These are phyloP conservation scores for Bradypodion pumilum DNA, from an alignment of 2,797 vertebrate genomes.

Conservation along the genomic window DNA sequence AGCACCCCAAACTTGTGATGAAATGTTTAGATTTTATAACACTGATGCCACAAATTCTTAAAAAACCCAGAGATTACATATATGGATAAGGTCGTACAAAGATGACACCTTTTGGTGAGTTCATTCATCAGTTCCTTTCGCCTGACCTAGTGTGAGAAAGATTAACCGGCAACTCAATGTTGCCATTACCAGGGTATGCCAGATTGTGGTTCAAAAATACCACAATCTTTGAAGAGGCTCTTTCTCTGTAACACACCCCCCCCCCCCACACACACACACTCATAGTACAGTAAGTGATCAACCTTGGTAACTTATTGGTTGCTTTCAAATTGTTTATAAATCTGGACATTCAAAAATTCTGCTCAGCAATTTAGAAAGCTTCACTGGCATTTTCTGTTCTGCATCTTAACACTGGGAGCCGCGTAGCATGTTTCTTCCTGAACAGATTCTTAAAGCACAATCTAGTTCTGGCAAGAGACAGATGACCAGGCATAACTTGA, in stretches of 20 bases:
- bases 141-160: no score
- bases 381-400: neutral
- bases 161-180: no score
- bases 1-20: neutral
- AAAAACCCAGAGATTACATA: neutral
- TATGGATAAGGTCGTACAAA: neutral
- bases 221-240: no score
- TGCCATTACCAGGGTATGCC: no score
- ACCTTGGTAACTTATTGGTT: neutral
- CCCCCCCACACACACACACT: no score
- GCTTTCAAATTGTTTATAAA: neutral
- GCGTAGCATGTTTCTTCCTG: neutral
- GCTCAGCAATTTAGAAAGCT: neutral
- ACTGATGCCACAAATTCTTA: neutral
- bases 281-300: neutral
- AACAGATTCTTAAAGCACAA: neutral
- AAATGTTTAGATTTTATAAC: neutral
- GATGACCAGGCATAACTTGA: neutral
- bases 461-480: neutral
- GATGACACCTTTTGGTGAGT: no score
- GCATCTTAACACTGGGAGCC: neutral
- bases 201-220: no score
- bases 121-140: no score
- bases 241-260: no score
- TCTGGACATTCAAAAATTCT: neutral